These are phyloP conservation scores for Scaptomyza hsui DNA, from an alignment of 1,140 invertebrate genomes.

Conservation along the genomic window DNA sequence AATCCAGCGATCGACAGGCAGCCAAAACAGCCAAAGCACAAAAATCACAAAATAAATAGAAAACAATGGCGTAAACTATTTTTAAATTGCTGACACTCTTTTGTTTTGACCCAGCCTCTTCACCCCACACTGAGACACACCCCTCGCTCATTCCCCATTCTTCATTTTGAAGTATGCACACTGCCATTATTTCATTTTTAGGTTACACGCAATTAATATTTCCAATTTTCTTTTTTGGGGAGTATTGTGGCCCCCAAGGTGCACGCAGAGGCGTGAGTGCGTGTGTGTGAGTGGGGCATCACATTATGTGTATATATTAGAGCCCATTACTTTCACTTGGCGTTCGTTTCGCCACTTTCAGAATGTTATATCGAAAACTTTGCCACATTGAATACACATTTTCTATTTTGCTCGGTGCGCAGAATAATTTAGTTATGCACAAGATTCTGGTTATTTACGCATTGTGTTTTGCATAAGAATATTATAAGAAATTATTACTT, in stretches of 20 bases:
- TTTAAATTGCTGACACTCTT: conserved; percentile 78
- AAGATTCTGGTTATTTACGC: conserved; percentile 28
- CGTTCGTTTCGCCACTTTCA: conserved; percentile 67
- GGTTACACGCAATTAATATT: conserved; percentile 79
- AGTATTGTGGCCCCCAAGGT: conserved; percentile 43
- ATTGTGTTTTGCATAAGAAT: conserved; percentile 46
- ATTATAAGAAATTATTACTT: conserved; percentile 72
- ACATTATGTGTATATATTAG: conserved; percentile 41
- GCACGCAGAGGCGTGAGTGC: conserved; percentile 38
- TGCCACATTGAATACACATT: conserved; percentile 74
- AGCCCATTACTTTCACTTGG: conserved; percentile 71
- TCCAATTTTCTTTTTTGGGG: conserved; percentile 39
- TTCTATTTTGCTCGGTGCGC: conserved; percentile 35
- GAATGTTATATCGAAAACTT: conserved; percentile 61
- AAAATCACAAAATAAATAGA: conserved; percentile 71
- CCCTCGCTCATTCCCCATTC: neutral
- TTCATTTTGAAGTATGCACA: conserved; percentile 54
- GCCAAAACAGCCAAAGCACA: conserved; percentile 7
- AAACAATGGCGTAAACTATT: conserved; percentile 73
- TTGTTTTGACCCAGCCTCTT: conserved; percentile 44
- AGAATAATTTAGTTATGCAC: conserved; percentile 15
- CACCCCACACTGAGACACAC: conserved; percentile 12
- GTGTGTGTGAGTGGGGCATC: conserved; percentile 30
- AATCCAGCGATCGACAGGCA: conserved; percentile 40
- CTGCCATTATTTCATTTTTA: conserved; percentile 71